Conservation (phyloP, 2,113 vertebrate species). For the Copsychus sechellarum region DNA sequence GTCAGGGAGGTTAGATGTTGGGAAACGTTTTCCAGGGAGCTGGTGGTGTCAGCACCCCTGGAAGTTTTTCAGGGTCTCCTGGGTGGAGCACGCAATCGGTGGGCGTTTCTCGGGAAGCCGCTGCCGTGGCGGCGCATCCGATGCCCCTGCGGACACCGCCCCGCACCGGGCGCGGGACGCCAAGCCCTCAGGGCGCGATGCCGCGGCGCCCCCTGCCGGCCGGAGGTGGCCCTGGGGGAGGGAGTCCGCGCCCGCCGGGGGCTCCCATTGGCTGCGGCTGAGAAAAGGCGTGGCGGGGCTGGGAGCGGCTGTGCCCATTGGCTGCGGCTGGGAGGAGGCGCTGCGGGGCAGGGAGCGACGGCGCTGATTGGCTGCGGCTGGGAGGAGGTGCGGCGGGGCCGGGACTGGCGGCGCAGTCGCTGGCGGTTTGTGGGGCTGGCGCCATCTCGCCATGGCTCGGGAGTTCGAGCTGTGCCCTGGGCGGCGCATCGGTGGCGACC, state of each 20-base stretch:
- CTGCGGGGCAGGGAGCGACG: rapidly evolving
- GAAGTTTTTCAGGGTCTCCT: neutral
- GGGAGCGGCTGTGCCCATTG: neutral
- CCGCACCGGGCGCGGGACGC: rapidly evolving
- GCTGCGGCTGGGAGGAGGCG: rapidly evolving
- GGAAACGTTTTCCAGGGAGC: neutral
- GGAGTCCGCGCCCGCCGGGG: too few relatives aligned
- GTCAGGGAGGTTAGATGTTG: neutral
- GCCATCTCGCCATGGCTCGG: neutral
- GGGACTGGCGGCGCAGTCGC: neutral
- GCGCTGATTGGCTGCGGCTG: neutral
- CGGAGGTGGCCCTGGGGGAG: rapidly evolving
- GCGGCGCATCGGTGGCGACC: neutral
- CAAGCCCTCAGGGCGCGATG: neutral
- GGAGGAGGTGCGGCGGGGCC: rapidly evolving
- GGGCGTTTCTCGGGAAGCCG: rapidly evolving
- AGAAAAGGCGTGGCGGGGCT: too few relatives aligned
- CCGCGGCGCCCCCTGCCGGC: neutral
- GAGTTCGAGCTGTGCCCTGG: slow-evolving; percentile 30
- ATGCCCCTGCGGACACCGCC: too few relatives aligned
- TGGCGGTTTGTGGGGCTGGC: rapidly evolving
- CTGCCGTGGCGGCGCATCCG: too few relatives aligned
- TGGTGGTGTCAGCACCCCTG: neutral
- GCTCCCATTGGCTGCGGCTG: neutral
- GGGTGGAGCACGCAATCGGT: rapidly evolving